Evolutionary conservation across 2,113 vertebrate species (phyloP), one percentile per base, ranked within the genome.

Genomic region (Parus major): DNA sequence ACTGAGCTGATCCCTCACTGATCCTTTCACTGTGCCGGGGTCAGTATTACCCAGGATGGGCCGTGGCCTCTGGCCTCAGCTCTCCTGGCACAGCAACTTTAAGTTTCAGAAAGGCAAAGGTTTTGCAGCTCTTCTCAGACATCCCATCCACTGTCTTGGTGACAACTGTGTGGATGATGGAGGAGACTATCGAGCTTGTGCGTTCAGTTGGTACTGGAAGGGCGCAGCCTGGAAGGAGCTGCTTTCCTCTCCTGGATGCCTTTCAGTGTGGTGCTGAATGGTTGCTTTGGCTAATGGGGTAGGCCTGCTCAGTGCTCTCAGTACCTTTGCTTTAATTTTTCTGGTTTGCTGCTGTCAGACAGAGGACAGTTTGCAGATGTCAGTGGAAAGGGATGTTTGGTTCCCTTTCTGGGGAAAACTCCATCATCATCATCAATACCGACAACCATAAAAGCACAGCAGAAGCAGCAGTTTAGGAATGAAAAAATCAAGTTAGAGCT

Each of bases 11-110:
- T 42, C 42, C 23, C 19, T 10, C 11, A 4, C 10, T 39, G 39
- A 39, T 39, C 15, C 35, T 49, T 35, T 6, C 39, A 2, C 1
- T 20, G 35, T 44, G 4, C 22, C 9, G 7, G 19, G 46, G 33
- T 24, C 59, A 47, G 0, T 7, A 3, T 21, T 11, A 39, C 17
- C 29, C 29, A 7, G 35, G n/a, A 2, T 6, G 8, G 13, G 23
- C 47, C 22, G 2, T 0, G 5, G 27, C 23, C 57, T 63, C 44
- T n/a, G 3, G 19, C n/a, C 39, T 47, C 46, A 29, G 20, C 28
- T 76, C 81, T 91, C 33, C 21, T 12, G 47, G 12, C n/a, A 25
- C 52, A 73, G 36, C 53, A 65, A 31, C 61, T 83, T 7, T n/a
- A 44, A 49, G 20, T 60, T 59, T 42, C 60, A 88, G 72, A 81